phyloP scores from a whole-genome alignment of 1,140 invertebrate genomes.

The Galendromus occidentalis region DNA sequence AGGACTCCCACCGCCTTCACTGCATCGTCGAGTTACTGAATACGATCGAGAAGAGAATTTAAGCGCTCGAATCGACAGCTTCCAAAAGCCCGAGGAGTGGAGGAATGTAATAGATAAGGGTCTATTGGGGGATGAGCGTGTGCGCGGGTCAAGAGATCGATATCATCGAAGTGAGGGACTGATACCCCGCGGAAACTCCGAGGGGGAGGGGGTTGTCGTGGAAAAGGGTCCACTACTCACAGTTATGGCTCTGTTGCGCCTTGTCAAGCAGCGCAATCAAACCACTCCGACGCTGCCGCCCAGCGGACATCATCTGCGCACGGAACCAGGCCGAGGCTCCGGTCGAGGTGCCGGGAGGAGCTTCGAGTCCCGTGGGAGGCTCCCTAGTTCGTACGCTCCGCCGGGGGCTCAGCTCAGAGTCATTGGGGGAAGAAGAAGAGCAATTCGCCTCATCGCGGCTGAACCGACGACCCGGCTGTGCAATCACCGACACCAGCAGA shows the following conservation, averaged over 20 bases:
- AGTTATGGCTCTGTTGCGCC: background rate
- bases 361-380: constrained; percentile 17
- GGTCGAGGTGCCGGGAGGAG: background rate
- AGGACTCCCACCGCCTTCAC: constrained; percentile 7
- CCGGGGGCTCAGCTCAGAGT: constrained; percentile 8
- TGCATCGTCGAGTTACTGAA: constrained; percentile 2
- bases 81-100: too few relatives aligned
- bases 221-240: background rate
- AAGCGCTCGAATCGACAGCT: too few relatives aligned
- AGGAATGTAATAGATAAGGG: too few relatives aligned
- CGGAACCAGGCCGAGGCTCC: constrained; percentile 13
- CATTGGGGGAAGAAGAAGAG: background rate
- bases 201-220: too few relatives aligned
- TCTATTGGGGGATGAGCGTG: too few relatives aligned
- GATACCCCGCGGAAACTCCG: too few relatives aligned
- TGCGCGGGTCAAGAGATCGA: too few relatives aligned
- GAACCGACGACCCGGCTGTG: too few relatives aligned
- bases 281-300: background rate
- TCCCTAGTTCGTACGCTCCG: background rate
- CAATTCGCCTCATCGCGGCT: background rate
- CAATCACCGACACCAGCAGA: background rate
- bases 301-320: background rate
- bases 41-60: background rate
- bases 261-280: constrained; percentile 10
- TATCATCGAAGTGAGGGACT: too few relatives aligned